phyloP scores from a whole-genome alignment of 1,140 invertebrate species.

The Drosophila subpulchrella region DNA sequence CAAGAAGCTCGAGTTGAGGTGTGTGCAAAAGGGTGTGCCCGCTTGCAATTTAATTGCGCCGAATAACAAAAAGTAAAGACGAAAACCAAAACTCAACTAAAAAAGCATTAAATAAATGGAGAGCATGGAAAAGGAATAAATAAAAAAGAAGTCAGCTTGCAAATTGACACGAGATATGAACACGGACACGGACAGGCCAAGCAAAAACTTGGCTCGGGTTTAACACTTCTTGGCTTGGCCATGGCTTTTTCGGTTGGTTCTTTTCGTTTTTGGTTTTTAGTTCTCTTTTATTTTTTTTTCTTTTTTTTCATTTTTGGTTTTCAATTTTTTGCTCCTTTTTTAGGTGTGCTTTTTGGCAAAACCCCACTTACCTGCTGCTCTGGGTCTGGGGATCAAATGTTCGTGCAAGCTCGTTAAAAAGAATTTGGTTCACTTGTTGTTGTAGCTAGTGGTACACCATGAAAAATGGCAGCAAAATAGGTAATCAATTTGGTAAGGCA shows the following conservation, averaged over 20 bases:
- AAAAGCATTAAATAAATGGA: conserved; percentile 70
- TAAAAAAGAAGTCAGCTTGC: conserved; percentile 72
- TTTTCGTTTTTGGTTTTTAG: conserved; percentile 11
- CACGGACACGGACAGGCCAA: conserved; percentile 66
- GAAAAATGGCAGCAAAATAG: not conserved
- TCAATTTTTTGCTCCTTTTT: conserved; percentile 25
- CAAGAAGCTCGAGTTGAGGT: conserved; percentile 41
- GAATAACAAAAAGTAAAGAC: conserved; percentile 52
- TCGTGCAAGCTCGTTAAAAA: conserved; percentile 82
- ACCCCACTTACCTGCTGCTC: conserved; percentile 50
- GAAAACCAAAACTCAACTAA: conserved; percentile 68
- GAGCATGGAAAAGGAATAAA: conserved; percentile 36
- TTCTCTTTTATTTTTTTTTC: not conserved
- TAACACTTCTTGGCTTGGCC: conserved; percentile 76
- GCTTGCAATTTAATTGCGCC: conserved; percentile 68
- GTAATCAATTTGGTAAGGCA: not conserved
- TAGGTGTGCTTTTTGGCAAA: conserved; percentile 42
- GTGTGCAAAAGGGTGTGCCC: conserved; percentile 73
- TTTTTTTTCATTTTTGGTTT: conserved; percentile 27
- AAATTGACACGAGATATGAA: conserved; percentile 82
- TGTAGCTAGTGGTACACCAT: conserved; percentile 33
- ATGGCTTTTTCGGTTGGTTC: conserved; percentile 25
- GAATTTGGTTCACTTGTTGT: conserved; percentile 82
- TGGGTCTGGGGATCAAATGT: conserved; percentile 70
- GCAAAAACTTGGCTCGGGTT: conserved; percentile 73